Base-by-base conservation (phyloP, 2,888 invertebrate species). In the Mesorhabditis sp. region DNA sequence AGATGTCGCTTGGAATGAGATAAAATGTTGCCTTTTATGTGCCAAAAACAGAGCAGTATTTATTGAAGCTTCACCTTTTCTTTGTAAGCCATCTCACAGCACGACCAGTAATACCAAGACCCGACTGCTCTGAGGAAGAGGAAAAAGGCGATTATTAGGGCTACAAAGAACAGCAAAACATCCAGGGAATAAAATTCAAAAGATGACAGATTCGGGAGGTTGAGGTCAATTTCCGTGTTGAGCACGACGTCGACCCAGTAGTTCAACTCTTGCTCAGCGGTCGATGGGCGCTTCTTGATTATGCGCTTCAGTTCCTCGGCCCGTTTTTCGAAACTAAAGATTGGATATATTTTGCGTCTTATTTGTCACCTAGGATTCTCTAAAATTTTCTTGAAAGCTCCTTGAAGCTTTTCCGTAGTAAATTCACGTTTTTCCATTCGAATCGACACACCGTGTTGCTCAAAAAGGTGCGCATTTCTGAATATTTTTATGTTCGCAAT, bases 51-150 rank as follows among this genome's bases (percentile, higher is more conserved):
- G 28, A 28, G 28, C 28, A 28, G 28, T 28, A 50, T 50, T 50
- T 65, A 65, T 3, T 65, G 15, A 13, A 43, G 13, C 41, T 71
- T 71, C 1, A 65, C 71, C 43, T 71, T 71, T 41, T 68, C 68
- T 50, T 68, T 71, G 50, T 66, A 71, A 44, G 71, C 68, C 71
- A 71, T 71, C 44, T 71, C 68, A 68, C 61, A 71, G 44, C 71
- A 71, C 3, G 71, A 71, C 71, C 71, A 71, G 43, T 71, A 68
- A 45, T 71, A 71, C 43, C 43, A 65, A 13, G 45, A 43, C 10
- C 41, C 44, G 6, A 71, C 10, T 4, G 43, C 28, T 13, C 68
- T 4, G 15, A 70, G 7, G 15, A 67, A 43, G 44, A 41, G 43
- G 44, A 50, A 50, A 28, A 28, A 28, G 28, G 28, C 28, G 28